Evolutionary conservation across 2,797 vertebrate species (phyloP).

Genomic region (Antrozous pallidus): DNA sequence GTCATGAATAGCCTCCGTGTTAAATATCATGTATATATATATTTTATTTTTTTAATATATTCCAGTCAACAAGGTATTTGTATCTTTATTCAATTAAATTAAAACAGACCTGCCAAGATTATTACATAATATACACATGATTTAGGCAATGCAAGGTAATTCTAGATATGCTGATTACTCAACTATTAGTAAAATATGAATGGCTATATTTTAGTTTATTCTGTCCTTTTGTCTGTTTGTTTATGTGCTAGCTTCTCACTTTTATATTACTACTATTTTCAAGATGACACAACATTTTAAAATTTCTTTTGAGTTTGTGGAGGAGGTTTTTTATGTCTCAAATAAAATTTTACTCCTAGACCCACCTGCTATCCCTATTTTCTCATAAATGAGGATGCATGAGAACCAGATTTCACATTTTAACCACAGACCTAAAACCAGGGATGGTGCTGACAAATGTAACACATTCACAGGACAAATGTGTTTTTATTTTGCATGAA

Average conservation of each 20-base stretch:
- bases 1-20: background rate
- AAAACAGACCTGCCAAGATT: constrained; percentile 87
- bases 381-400: background rate
- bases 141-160: constrained; percentile 83
- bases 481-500: background rate
- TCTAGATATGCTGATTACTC: constrained; percentile 80
- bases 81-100: constrained; percentile 89
- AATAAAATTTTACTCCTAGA: background rate
- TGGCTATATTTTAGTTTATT: constrained; percentile 29
- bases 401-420: background rate
- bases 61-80: constrained; percentile 85
- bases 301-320: background rate
- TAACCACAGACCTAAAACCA: background rate
- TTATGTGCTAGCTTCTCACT: background rate
- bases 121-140: constrained; percentile 87
- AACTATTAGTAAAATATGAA: constrained; percentile 81
- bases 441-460: background rate
- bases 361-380: background rate
- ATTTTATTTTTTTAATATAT: constrained; percentile 85
- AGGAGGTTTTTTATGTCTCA: background rate
- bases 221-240: background rate
- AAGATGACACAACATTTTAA: background rate
- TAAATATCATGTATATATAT: background rate
- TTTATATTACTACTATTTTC: background rate
- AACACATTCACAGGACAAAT: background rate